Evolutionary conservation across 35 echinoderm and acorn worm genomes (phyloP).

Genomic region (Strongylocentrotus purpuratus): DNA sequence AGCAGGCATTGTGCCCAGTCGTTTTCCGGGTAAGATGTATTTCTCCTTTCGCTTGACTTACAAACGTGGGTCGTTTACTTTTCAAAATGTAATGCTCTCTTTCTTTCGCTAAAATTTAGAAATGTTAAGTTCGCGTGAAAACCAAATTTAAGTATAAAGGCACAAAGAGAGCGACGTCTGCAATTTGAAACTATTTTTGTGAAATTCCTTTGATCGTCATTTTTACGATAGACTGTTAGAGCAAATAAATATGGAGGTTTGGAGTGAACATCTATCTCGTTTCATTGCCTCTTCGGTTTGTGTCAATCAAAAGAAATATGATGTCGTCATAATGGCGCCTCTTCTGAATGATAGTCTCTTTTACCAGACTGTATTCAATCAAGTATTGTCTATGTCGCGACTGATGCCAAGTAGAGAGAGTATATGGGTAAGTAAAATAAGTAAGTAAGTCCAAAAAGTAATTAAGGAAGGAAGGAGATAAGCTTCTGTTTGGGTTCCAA

Average conservation of each 20-base stretch:
- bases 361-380: neutral
- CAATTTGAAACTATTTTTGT: neutral
- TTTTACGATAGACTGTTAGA: conserved; percentile 40
- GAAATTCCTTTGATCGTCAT: conserved; percentile 38
- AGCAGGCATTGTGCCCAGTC: too few species aligned
- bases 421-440: too few species aligned
- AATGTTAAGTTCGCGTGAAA: neutral
- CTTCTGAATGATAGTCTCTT: neutral
- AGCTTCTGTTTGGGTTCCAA: too few species aligned
- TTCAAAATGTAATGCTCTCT: too few species aligned
- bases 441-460: too few species aligned
- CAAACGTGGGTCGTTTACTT: too few species aligned
- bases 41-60: too few species aligned
- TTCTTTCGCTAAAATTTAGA: too few species aligned
- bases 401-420: too few species aligned
- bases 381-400: neutral
- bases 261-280: conserved; percentile 14
- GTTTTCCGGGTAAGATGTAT: too few species aligned
- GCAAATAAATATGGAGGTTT: conserved; percentile 34
- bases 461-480: too few species aligned
- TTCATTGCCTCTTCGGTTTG: neutral
- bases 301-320: conserved; percentile 39
- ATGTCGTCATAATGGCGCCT: conserved; percentile 28
- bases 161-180: neutral
- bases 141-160: neutral